Percentiles rank a stretch among this genome's conserved stretches.
Conservation (phyloP, 2,797 vertebrate genomes). For the Neostethus bicornis region DNA sequence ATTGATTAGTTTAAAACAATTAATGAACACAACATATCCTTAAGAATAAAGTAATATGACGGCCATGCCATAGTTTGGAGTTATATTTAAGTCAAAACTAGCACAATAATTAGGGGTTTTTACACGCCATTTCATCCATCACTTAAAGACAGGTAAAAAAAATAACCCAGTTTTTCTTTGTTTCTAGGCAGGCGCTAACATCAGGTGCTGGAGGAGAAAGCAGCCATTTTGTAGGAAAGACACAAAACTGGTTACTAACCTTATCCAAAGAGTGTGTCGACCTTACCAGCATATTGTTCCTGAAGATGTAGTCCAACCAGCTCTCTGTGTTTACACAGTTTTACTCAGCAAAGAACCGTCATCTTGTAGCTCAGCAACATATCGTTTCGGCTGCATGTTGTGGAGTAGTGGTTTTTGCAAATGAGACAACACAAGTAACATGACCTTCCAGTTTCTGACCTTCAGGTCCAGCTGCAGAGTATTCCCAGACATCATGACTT, state of each 20-base stretch:
- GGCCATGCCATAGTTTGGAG: no score
- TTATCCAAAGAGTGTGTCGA: conserved; percentile 55
- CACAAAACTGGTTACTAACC: conserved; percentile 32
- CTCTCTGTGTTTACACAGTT: conserved; percentile 43
- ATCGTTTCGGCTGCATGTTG: conserved; percentile 25
- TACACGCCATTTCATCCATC: no score
- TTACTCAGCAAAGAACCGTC: conserved; percentile 28
- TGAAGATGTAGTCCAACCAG: conserved; percentile 51
- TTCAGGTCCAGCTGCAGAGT: conserved; percentile 81
- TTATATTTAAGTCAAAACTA: no score
- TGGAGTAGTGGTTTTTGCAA: background rate
- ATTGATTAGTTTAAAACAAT: no score
- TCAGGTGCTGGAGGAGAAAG: no score
- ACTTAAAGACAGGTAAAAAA: no score
- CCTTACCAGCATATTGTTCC: conserved; percentile 56
- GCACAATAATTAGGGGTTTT: no score
- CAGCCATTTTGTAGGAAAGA: background rate
- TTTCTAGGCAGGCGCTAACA: background rate
- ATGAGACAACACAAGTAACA: background rate
- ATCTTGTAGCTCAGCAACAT: conserved; percentile 7
- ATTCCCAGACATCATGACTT: conserved; percentile 77
- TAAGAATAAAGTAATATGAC: no score
- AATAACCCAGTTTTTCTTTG: no score
- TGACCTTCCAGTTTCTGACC: conserved; percentile 72
- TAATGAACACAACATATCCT: no score